Base-by-base conservation (phyloP, 2,113 vertebrate genomes). In the Herpetotheres cachinnans region DNA sequence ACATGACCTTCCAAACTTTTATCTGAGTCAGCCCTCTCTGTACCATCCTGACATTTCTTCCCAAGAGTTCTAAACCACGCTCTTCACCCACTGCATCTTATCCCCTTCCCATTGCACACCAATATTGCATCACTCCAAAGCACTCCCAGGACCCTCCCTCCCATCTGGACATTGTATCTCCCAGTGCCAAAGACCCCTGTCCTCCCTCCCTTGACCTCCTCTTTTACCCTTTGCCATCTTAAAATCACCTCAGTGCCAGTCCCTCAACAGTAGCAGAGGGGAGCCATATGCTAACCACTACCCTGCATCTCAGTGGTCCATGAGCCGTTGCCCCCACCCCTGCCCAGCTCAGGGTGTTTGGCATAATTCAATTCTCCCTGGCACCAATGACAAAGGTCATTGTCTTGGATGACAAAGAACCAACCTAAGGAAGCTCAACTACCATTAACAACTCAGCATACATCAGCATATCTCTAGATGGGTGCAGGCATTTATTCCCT, bases 121-220 rank as follows among this genome's bases (percentile, higher is more conserved):
- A 42, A 65, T 13, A n/a, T 2, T 40, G 15, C 15, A 32, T 66
- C 13, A 25, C 19, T 72, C 38, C 61, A 67, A 79, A 88, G 38
- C 17, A 47, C 42, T 29, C 10, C 15, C 16, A 54, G 42, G 30
- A 83, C 32, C 13, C 6, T 40, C 14, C 11, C 10, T 81, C 34
- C 24, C 13, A 38, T 10, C 5, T 71, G 10, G 2, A 24, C 2
- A 0, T 27, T 38, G 16, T 6, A 66, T 2, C 13, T 55, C 27
- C 40, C 0, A 4, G 15, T 26, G 24, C 7, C 10, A 70, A 59
- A 10, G 34, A 77, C 7, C 15, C 17, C 21, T 44, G 5, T 16
- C 40, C 13, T 47, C 7, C n/a, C 17, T 29, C 20, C 18, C 24
- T 38, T 30, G 3, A 20, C 15, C 32, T 73, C 20, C 22, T n/a